Conservation (phyloP, 2,113 vertebrate species). For the Triplophysa rosa region DNA sequence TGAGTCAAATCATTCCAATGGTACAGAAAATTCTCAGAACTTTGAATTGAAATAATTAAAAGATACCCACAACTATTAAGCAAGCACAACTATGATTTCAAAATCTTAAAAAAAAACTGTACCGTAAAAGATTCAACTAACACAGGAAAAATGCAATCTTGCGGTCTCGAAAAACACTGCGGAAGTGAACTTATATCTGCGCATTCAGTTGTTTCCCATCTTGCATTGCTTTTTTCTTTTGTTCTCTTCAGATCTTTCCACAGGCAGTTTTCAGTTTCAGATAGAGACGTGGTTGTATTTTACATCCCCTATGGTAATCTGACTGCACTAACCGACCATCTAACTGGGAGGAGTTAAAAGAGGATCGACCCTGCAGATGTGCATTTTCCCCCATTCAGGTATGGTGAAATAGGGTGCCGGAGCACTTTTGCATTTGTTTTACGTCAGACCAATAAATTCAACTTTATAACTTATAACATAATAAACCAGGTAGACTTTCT, state of each 20-base stretch:
- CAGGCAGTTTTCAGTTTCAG: slow-evolving; percentile 20
- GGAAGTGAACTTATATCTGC: neutral
- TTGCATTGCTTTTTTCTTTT: slow-evolving; percentile 32
- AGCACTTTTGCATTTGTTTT: neutral
- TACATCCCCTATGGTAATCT: neutral
- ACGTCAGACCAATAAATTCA: neutral
- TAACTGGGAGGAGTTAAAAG: slow-evolving; percentile 27
- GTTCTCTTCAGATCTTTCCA: slow-evolving; percentile 23
- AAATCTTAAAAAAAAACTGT: slow-evolving; percentile 1
- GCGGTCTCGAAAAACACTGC: no score
- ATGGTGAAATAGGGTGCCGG: neutral
- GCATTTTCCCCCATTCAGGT: neutral
- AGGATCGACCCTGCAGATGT: slow-evolving; percentile 28
- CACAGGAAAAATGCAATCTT: no score
- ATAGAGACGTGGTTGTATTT: slow-evolving; percentile 51
- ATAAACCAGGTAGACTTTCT: neutral
- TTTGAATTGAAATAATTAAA: neutral
- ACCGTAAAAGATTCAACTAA: neutral
- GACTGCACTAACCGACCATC: neutral
- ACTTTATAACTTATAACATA: neutral
- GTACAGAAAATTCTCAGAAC: neutral
- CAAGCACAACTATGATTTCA: neutral
- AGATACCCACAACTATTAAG: neutral
- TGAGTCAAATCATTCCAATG: slow-evolving; percentile 31
- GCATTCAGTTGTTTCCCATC: slow-evolving; percentile 23